These are phyloP conservation scores for Eueremaeus valkanovi DNA, from an alignment of 2,888 invertebrate species.

Conservation along the genomic window DNA sequence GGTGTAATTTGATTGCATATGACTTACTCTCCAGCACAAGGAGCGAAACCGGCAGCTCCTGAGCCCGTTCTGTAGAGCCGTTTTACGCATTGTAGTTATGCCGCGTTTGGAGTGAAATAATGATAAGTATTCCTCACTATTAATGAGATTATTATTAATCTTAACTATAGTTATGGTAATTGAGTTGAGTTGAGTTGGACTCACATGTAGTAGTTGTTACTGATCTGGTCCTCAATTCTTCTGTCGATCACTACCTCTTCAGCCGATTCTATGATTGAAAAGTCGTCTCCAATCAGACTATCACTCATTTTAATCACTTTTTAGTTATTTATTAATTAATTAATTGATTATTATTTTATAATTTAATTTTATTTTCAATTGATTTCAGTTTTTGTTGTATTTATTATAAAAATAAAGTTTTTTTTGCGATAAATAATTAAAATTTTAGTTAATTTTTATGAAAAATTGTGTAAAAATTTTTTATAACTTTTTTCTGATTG, in stretches of 20 bases:
- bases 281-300: conserved; percentile 30
- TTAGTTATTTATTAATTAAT: no score
- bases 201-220: conserved; percentile 41
- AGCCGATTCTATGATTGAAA: conserved; percentile 38
- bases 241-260: conserved; percentile 32
- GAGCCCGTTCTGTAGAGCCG: conserved; percentile 45
- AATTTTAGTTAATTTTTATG: no score
- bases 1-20: no score
- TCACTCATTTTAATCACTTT: neutral
- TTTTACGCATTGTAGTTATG: conserved; percentile 41
- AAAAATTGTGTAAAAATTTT: no score
- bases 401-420: no score
- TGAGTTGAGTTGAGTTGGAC: neutral
- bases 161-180: neutral
- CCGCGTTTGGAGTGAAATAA: conserved; percentile 43
- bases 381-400: no score
- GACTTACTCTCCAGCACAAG: conserved; percentile 47
- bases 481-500: no score
- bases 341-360: no score
- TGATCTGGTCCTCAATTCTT: conserved; percentile 39
- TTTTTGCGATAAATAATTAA: no score
- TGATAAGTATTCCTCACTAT: conserved; percentile 47
- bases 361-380: no score
- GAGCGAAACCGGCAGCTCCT: conserved; percentile 47
- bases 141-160: neutral